phyloP scores from a whole-genome alignment of 2,113 vertebrate species.

The Guaruba guarouba region DNA sequence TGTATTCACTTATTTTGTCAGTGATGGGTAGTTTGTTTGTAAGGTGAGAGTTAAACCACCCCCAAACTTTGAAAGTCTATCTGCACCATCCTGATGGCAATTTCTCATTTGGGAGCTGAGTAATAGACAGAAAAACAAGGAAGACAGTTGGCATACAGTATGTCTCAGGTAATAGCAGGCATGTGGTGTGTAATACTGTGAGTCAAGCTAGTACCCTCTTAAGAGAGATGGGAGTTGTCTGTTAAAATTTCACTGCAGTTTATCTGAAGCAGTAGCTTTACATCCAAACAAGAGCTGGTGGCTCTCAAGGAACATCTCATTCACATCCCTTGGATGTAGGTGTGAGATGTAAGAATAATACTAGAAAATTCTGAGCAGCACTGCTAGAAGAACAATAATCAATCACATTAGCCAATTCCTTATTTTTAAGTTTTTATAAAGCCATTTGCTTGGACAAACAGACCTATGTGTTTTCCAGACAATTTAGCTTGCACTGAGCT shows the following conservation, averaged over 20 bases:
- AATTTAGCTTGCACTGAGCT: neutral
- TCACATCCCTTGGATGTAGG: neutral
- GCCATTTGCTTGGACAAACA: neutral
- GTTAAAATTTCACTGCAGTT: neutral
- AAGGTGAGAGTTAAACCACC: neutral
- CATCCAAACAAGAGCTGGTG: neutral
- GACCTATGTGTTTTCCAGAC: neutral
- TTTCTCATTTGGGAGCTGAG: neutral
- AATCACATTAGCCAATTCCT: rapidly evolving
- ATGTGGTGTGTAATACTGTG: neutral
- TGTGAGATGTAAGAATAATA: neutral
- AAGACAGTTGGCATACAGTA: neutral
- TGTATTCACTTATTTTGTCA: neutral
- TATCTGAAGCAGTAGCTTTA: neutral
- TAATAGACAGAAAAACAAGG: neutral
- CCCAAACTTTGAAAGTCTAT: neutral
- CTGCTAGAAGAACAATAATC: neutral
- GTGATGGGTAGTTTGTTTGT: neutral
- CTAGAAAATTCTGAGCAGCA: neutral
- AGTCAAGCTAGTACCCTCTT: neutral
- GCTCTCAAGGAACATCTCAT: neutral
- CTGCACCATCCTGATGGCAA: neutral
- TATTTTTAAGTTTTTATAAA: neutral
- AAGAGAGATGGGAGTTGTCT: neutral
- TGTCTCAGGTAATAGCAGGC: neutral